Percentiles rank a stretch among this genome's conserved stretches.
Evolutionary conservation across 2,113 vertebrate species (phyloP).

Genomic region (Naja naja): DNA sequence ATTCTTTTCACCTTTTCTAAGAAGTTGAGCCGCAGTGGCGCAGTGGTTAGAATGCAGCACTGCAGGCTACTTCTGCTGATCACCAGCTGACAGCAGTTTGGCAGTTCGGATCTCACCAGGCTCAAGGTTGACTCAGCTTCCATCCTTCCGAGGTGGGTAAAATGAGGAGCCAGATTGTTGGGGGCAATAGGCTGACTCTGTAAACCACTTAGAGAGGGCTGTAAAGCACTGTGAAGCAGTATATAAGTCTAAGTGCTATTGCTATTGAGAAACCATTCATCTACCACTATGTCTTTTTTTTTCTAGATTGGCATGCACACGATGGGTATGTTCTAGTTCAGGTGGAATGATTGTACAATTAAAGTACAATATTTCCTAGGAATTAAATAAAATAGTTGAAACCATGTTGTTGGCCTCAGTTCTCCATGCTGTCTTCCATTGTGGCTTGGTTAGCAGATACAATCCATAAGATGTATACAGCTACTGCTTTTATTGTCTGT

Average conservation of each 20-base stretch:
- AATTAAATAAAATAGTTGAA: background rate
- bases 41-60: too few relatives aligned
- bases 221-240: too few relatives aligned
- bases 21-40: background rate
- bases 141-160: too few relatives aligned
- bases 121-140: too few relatives aligned
- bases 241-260: too few relatives aligned
- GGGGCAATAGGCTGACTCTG: too few relatives aligned
- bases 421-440: background rate
- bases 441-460: background rate
- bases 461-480: background rate
- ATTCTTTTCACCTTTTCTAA: background rate
- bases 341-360: background rate
- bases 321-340: background rate
- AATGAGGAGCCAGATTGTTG: too few relatives aligned
- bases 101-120: too few relatives aligned
- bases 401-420: background rate
- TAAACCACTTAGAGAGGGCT: too few relatives aligned
- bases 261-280: too few relatives aligned
- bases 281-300: background rate
- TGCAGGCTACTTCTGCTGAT: too few relatives aligned
- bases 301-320: background rate
- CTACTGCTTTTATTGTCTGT: slow-evolving; percentile 23
- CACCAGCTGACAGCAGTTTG: too few relatives aligned
- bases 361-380: background rate